Conservation (phyloP, 2,113 vertebrate species). For the Thunnus maccoyii region DNA sequence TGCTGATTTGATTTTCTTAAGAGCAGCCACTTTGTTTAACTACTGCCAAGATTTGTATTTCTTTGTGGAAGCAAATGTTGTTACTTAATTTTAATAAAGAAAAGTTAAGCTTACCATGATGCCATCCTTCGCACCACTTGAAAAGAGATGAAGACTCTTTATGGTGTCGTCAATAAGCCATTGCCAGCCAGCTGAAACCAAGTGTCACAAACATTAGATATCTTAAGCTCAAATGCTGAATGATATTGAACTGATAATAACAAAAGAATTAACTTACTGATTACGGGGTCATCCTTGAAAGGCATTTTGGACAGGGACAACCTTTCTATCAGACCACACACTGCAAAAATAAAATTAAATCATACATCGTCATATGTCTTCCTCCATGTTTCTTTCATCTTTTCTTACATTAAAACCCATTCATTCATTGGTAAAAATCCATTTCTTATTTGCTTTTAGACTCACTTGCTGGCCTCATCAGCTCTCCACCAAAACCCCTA, state of each 20-base stretch:
- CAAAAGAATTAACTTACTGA: conserved; percentile 82
- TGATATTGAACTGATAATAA: not conserved
- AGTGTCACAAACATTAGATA: conserved; percentile 9
- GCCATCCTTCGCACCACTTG: conserved; percentile 80
- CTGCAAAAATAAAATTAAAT: conserved; percentile 75
- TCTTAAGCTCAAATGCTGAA: not conserved
- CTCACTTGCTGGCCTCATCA: conserved; percentile 94
- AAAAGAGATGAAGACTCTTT: conserved; percentile 87
- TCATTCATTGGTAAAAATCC: not conserved
- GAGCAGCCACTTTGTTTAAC: not conserved
- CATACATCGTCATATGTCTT: not conserved
- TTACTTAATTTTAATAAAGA: not conserved
- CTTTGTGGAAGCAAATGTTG: not conserved
- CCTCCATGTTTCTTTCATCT: not conserved
- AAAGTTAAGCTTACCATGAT: conserved; percentile 85
- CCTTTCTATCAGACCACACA: conserved; percentile 93
- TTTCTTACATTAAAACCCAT: not conserved
- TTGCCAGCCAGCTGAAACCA: conserved; percentile 91
- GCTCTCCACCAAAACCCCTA: conserved; percentile 94
- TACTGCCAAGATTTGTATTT: not conserved
- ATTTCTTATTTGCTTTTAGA: not conserved
- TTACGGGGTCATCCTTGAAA: conserved; percentile 87
- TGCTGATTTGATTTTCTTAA: too few relatives aligned
- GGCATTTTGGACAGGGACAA: conserved; percentile 93
- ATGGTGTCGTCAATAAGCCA: conserved; percentile 92